phyloP scores from a whole-genome alignment of 1,140 invertebrate species.

The Teleopsis dalmanni region DNA sequence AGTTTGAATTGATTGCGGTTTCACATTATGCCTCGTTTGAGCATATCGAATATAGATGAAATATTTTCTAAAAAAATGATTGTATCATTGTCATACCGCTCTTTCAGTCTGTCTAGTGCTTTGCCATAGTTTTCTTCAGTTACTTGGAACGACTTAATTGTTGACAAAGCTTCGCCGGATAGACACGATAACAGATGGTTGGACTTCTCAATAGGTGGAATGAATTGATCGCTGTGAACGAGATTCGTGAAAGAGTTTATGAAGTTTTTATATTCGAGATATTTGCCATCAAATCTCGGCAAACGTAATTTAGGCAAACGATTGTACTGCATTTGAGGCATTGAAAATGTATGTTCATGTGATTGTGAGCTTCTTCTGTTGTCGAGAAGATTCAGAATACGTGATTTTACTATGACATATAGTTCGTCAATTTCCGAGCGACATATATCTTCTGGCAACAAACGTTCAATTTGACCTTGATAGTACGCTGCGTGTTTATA shows the following conservation, averaged over 20 bases:
- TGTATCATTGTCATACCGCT: conserved; percentile 9
- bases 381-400: too few species aligned
- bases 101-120: conserved; percentile 3
- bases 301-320: not conserved
- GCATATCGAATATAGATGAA: not conserved
- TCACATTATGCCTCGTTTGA: too few species aligned
- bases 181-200: conserved; percentile 7
- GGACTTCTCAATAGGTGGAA: conserved; percentile 6
- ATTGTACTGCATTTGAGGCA: too few species aligned
- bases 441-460: too few species aligned
- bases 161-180: not conserved
- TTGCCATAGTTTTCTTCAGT: conserved; percentile 12
- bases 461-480: too few species aligned
- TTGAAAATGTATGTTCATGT: too few species aligned
- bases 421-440: too few species aligned
- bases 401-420: too few species aligned
- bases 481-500: too few species aligned
- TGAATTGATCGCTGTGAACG: not conserved
- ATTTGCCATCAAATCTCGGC: conserved; percentile 10
- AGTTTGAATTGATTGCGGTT: too few species aligned
- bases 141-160: conserved; percentile 6
- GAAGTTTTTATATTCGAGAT: conserved; percentile 7
- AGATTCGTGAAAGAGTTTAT: conserved; percentile 1
- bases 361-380: too few species aligned
- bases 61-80: conserved; percentile 10